Conservation (phyloP, 1,140 invertebrate species). For the Rhynchophorus ferrugineus region DNA sequence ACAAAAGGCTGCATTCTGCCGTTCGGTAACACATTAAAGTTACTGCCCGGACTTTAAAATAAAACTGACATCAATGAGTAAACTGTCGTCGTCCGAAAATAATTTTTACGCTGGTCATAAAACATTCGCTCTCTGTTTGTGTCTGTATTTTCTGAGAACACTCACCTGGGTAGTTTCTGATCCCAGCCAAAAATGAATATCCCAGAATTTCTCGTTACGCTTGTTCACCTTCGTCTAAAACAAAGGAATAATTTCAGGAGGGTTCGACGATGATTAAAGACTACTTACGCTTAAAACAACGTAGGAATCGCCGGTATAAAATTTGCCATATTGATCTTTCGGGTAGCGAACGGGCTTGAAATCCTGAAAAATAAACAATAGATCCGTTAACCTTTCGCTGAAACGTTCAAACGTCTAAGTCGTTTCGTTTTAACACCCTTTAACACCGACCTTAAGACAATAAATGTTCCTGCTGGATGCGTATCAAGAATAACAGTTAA, state of each 20-base stretch:
- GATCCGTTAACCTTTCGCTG: background rate
- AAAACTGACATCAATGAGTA: background rate
- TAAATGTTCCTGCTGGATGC: too few species aligned
- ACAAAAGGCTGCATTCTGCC: too few species aligned
- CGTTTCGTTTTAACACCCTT: background rate
- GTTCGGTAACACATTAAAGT: too few species aligned
- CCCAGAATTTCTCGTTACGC: constrained; percentile 59
- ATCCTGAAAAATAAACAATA: constrained; percentile 52
- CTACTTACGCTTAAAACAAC: constrained; percentile 75
- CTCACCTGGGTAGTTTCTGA: constrained; percentile 64
- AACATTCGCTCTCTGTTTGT: too few species aligned
- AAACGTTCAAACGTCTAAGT: background rate
- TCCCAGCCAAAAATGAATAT: constrained; percentile 89
- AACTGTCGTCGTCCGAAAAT: background rate
- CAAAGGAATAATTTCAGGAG: constrained; percentile 13
- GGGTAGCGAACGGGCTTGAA: constrained; percentile 72
- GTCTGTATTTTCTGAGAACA: too few species aligned
- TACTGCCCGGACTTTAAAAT: too few species aligned
- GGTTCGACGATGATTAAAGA: background rate
- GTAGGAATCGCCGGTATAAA: constrained; percentile 84
- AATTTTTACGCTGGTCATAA: background rate
- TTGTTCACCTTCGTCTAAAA: constrained; percentile 57
- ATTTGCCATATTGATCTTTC: constrained; percentile 75
- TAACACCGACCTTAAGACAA: background rate
- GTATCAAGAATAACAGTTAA: too few species aligned